Base-by-base conservation (phyloP, 2,797 vertebrate genomes). In the Urosaurus nigricauda region DNA sequence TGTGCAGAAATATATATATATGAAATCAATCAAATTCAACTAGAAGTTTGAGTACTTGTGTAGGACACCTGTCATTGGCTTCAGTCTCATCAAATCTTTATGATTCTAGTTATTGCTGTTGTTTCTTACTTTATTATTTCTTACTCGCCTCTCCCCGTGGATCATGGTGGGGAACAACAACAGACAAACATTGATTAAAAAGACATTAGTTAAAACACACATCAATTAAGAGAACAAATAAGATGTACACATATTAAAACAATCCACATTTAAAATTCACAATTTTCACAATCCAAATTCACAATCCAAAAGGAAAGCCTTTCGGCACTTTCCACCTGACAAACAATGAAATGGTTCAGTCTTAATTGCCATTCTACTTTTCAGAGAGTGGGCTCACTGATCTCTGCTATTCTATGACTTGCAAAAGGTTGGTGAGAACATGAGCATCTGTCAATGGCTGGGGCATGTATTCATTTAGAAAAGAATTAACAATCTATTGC, bases 321-420 rank as follows among this genome's bases (percentile, higher is more conserved):
- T 94, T 91, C 88, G 88, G 84, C 87, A 91, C 47, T 92, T 94
- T 92, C 93, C 88, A 93, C 86, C 92, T 82, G 79, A 86, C 93
- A 89, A 1, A 87, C 90, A 90, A 92, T 92, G 88, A 88, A 91
- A 47, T 83, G 92, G 73, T 75, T 93, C 85, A 90, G 0, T 93
- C 94, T 91, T 92, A 93, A 92, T 92, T 91, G 92, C 87, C 82
- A 26, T 43, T 75, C 75, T 87, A 88, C 73, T 78, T 92, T 80
- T 65, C 37, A 58, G 90, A 78, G 3, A 71, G 68, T 80, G 74
- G 35, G 29, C 47, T 77, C 63, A 85, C 73, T 89, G 74, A 92
- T 79, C 16, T 71, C n/a, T 0, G 0, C 21, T 89, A 51, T 77
- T 92, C 90, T 88, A 43, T 75, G 47, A n/a, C 63, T 68, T 40